These are phyloP conservation scores for Arizona elegans DNA, from an alignment of 2,113 vertebrate genomes.

Conservation along the genomic window DNA sequence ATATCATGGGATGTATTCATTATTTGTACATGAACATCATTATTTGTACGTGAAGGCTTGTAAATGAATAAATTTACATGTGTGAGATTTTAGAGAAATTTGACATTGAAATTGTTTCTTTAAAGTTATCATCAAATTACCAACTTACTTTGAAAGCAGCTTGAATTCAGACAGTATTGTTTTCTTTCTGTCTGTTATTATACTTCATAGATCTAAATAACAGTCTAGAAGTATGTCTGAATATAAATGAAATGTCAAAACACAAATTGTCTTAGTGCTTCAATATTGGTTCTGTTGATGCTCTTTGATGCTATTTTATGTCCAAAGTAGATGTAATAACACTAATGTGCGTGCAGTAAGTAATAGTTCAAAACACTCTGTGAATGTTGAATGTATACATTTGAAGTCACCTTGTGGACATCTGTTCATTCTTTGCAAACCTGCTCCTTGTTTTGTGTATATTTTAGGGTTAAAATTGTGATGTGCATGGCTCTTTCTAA, in stretches of 20 bases:
- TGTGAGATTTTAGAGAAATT: not conserved
- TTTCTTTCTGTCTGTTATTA: not conserved
- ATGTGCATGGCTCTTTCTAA: not conserved
- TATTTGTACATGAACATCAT: not conserved
- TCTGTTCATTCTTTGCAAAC: not conserved
- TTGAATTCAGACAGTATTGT: not conserved
- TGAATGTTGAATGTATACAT: not conserved
- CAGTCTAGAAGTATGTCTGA: not conserved
- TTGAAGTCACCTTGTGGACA: not conserved
- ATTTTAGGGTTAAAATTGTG: not conserved
- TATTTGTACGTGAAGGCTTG: not conserved
- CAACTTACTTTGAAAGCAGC: not conserved
- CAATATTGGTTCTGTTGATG: not conserved
- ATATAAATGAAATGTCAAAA: not conserved
- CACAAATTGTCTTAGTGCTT: not conserved
- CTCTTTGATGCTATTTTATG: not conserved
- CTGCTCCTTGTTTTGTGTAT: not conserved
- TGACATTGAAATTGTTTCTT: not conserved
- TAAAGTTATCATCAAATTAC: not conserved
- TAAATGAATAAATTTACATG: not conserved
- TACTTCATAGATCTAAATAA: not conserved
- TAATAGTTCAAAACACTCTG: not conserved
- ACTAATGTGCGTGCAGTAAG: not conserved
- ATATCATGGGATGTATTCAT: not conserved
- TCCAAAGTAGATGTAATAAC: not conserved